A percentile compares a stretch with the other conserved stretches of the same genome.
Conservation (phyloP, 2,113 vertebrate genomes). For the Bungarus multicinctus region DNA sequence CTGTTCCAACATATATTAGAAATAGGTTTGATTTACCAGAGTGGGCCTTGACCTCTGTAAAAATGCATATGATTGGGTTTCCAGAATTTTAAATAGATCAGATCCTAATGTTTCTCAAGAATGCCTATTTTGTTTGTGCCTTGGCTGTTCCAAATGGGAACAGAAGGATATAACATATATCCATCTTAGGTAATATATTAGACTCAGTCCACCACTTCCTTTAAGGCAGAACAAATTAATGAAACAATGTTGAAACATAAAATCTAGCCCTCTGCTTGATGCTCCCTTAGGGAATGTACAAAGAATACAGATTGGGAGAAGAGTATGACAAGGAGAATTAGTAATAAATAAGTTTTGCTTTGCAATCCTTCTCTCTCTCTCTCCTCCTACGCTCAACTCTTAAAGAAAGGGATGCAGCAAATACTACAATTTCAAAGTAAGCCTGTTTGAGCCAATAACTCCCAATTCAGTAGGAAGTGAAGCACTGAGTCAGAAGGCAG, state of each 20-base stretch:
- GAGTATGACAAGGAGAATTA: slow-evolving; percentile 43
- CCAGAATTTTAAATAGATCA: not conserved
- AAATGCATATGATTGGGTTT: not conserved
- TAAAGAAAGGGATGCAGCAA: fast-evolving
- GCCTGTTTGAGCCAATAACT: not conserved
- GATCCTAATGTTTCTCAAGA: not conserved
- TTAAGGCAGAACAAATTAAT: slow-evolving; percentile 1
- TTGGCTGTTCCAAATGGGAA: slow-evolving; percentile 3
- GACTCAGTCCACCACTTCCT: slow-evolving; percentile 40
- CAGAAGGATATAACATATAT: slow-evolving; percentile 30
- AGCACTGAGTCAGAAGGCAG: slow-evolving; percentile 28
- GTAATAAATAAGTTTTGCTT: slow-evolving; percentile 8
- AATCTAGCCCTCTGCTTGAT: not conserved
- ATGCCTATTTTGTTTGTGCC: not conserved
- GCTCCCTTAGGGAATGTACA: slow-evolving; percentile 6
- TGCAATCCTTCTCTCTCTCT: slow-evolving; percentile 7
- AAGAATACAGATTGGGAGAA: slow-evolving; percentile 26
- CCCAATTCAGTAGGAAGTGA: not conserved
- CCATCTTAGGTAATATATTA: not conserved
- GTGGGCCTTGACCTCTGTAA: too few relatives aligned
- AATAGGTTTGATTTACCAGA: not conserved
- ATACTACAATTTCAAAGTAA: not conserved
- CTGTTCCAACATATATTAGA: not conserved
- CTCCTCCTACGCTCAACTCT: slow-evolving; percentile 1
- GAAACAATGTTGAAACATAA: slow-evolving; percentile 25